Conservation (phyloP, 2,113 vertebrate genomes). For the Pluvianellus socialis region DNA sequence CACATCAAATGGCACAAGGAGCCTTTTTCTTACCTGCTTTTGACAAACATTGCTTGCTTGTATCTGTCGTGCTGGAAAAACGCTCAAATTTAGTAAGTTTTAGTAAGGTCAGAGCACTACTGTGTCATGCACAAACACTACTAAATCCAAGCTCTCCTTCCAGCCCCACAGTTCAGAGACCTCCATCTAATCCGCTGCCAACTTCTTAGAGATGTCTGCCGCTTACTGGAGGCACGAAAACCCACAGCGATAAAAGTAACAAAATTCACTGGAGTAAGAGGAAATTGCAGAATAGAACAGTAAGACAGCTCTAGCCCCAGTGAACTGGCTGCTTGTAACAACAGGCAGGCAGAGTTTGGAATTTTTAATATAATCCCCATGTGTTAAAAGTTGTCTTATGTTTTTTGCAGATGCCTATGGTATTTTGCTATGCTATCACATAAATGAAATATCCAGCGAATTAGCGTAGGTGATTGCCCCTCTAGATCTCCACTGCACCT, state of each 20-base stretch:
- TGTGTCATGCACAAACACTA: no score
- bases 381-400: neutral
- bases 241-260: neutral
- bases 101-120: neutral
- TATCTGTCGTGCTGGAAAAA: neutral
- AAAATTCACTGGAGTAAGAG: neutral
- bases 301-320: neutral
- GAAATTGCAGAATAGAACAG: neutral
- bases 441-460: neutral
- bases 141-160: neutral
- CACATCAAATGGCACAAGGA: neutral
- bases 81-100: neutral
- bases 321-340: neutral
- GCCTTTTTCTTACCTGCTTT: neutral
- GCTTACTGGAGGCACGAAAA: neutral
- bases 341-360: neutral
- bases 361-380: neutral
- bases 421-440: neutral
- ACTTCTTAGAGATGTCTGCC: neutral
- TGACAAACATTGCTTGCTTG: neutral
- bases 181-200: neutral
- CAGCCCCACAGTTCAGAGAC: neutral
- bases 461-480: fast-evolving
- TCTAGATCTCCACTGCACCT: neutral
- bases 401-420: neutral